Percentiles rank a stretch among this genome's conserved stretches.
These are phyloP conservation scores for Drosophila nebulosa DNA, from an alignment of 1,140 invertebrate genomes.

Conservation along the genomic window DNA sequence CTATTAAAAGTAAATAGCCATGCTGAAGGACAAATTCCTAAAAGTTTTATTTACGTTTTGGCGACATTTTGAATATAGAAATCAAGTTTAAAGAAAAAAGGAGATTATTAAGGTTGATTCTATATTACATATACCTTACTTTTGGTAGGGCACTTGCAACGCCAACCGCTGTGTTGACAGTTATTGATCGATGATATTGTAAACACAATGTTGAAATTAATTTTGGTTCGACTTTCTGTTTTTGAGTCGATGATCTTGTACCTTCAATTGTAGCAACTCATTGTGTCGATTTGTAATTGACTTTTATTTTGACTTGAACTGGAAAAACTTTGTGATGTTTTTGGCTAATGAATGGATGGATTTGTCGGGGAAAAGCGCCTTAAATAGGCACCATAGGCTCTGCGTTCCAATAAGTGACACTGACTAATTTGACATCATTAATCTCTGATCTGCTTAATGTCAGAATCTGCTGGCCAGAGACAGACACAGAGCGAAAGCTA, in stretches of 20 bases:
- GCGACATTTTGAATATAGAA: too few relatives aligned
- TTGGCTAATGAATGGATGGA: conserved; percentile 33
- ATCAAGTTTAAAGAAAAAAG: too few relatives aligned
- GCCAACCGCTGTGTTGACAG: conserved; percentile 63
- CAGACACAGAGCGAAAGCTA: too few relatives aligned
- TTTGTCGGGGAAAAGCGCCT: background rate
- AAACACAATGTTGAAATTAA: conserved; percentile 74
- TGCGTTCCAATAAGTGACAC: conserved; percentile 63
- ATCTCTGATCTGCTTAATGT: conserved; percentile 71
- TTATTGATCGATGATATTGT: conserved; percentile 74
- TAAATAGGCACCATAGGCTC: background rate
- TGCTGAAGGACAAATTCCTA: too few relatives aligned
- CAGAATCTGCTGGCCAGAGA: conserved; percentile 37
- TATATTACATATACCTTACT: background rate
- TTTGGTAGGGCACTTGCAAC: background rate
- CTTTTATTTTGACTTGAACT: conserved; percentile 55
- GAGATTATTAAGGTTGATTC: background rate
- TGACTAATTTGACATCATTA: conserved; percentile 73
- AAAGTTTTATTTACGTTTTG: too few relatives aligned
- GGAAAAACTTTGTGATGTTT: background rate
- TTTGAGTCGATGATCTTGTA: conserved; percentile 39
- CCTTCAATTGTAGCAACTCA: conserved; percentile 53
- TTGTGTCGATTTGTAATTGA: conserved; percentile 58
- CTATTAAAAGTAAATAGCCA: too few relatives aligned
- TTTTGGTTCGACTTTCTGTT: conserved; percentile 56